Base-by-base conservation (phyloP, 1,140 invertebrate genomes). In the Plutomurus gul region DNA sequence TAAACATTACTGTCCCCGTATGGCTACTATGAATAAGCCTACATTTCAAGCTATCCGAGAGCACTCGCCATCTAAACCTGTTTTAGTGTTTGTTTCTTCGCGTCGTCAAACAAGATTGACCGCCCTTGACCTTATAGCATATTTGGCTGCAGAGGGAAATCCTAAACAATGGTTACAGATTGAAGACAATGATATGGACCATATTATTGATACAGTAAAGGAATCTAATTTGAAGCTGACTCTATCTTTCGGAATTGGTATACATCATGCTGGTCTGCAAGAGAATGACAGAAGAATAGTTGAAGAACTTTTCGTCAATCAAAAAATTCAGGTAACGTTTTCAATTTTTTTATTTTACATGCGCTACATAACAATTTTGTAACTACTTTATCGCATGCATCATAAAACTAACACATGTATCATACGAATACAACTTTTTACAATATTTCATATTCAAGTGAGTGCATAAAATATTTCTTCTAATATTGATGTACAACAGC, bases 1-100 rank as follows among this genome's bases (percentile, higher is more conserved):
- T 0, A 96, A 98, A 84, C 96, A 99, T 87, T 99, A 99, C 87
- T 99, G 98, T 86, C 98, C 98, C 0, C 90, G 98, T 77, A 99
- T 99, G 98, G 95, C 97, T 40, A 95, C 96, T 0, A 99, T 99
- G 98, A 99, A 99, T 87, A 95, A 97, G 85, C 97, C 98, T n/a
- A 94, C 95, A 3, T 99, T 95, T 87, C 94, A 82, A 88, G 95
- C 96, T 1, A 98, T 99, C 80, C 91, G 93, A 72, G 93, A 95
- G 75, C 95, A 99, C 87, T 97, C 97, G 0, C 95, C 96, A 0
- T 75, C 76, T n/a, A 92, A 98, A 85, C 98, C 98, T 0, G 91
- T 94, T 0, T 89, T 99, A 25, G 91, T 99, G 6, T 99, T 99
- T 87, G 98, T 99, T 0, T 98, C 98, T 1, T 99, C 96, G n/a